These are phyloP conservation scores for Colletes gigas DNA, from an alignment of 1,140 invertebrate species.

Conservation along the genomic window DNA sequence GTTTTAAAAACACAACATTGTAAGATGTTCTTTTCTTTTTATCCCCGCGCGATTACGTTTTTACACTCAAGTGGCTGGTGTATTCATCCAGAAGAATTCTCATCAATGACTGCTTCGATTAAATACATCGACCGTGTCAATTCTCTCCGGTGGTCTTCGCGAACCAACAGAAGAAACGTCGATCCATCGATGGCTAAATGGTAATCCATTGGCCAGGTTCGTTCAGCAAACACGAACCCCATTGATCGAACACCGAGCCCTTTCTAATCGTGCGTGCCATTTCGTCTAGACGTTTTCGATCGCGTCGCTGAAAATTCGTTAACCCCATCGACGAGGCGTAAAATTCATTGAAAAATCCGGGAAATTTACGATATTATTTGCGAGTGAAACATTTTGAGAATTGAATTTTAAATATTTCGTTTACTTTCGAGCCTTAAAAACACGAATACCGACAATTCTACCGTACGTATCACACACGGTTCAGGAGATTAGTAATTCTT, in stretches of 20 bases:
- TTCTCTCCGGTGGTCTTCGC: constrained; percentile 36
- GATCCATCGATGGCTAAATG: background rate
- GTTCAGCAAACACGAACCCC: constrained; percentile 61
- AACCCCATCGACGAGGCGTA: background rate
- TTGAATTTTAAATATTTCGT: too few species aligned
- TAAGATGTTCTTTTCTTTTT: too few species aligned
- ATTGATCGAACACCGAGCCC: constrained; percentile 58
- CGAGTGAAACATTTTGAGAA: too few species aligned
- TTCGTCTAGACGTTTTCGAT: constrained; percentile 66
- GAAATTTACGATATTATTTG: too few species aligned
- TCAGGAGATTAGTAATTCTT: too few species aligned
- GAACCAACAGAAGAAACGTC: background rate
- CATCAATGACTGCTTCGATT: constrained; percentile 46
- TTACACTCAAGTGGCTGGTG: too few species aligned
- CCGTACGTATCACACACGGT: too few species aligned
- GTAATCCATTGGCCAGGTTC: background rate
- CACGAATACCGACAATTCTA: too few species aligned
- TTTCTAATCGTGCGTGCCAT: constrained; percentile 61
- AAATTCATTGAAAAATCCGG: too few species aligned
- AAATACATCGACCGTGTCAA: constrained; percentile 37
- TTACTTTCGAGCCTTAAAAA: too few species aligned
- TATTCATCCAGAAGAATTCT: background rate
- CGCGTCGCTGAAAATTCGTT: constrained; percentile 41
- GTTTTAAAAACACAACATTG: too few species aligned
- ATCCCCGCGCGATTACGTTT: too few species aligned